These are phyloP conservation scores for Leptinotarsa rubiginosa DNA, from an alignment of 2,888 invertebrate genomes.

Conservation along the genomic window DNA sequence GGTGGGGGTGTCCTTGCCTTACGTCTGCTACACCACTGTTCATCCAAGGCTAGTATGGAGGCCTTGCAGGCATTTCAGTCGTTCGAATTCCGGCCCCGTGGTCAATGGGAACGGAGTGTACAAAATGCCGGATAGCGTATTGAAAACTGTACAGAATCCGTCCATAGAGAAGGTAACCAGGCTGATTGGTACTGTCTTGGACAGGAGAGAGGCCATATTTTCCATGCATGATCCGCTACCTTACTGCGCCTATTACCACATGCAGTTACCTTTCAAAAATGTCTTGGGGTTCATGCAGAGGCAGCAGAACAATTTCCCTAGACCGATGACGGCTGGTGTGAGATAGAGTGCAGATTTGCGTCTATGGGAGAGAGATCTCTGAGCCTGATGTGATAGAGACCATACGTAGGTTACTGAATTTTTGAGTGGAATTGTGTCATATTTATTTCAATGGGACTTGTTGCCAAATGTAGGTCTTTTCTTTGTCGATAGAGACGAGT, in stretches of 20 bases:
- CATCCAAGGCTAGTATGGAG: conserved; percentile 75
- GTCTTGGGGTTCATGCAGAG: conserved; percentile 70
- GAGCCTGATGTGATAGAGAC: conserved; percentile 57
- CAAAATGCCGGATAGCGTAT: conserved; percentile 73
- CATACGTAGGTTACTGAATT: conserved; percentile 16
- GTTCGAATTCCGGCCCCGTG: conserved; percentile 69
- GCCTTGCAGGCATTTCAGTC: conserved; percentile 73
- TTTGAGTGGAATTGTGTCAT: conserved; percentile 10
- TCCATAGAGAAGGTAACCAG: conserved; percentile 70
- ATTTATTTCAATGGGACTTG: conserved; percentile 30
- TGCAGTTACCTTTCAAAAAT: conserved; percentile 77
- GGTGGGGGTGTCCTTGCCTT: conserved; percentile 84
- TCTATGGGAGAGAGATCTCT: conserved; percentile 60
- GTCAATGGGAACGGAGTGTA: conserved; percentile 68
- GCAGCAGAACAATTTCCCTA: conserved; percentile 64
- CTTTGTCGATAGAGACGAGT: conserved; percentile 10
- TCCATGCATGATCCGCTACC: conserved; percentile 88
- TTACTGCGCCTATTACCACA: conserved; percentile 87
- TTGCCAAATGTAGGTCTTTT: not conserved
- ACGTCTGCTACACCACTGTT: conserved; percentile 80
- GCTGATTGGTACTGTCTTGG: conserved; percentile 76
- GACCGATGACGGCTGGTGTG: conserved; percentile 63
- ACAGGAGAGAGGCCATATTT: conserved; percentile 84
- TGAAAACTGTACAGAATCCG: conserved; percentile 67
- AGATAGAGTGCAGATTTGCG: conserved; percentile 54